Evolutionary conservation across 2,113 vertebrate species (phyloP), one percentile per base, ranked within the genome.

Genomic region (Ceyx melanurus): DNA sequence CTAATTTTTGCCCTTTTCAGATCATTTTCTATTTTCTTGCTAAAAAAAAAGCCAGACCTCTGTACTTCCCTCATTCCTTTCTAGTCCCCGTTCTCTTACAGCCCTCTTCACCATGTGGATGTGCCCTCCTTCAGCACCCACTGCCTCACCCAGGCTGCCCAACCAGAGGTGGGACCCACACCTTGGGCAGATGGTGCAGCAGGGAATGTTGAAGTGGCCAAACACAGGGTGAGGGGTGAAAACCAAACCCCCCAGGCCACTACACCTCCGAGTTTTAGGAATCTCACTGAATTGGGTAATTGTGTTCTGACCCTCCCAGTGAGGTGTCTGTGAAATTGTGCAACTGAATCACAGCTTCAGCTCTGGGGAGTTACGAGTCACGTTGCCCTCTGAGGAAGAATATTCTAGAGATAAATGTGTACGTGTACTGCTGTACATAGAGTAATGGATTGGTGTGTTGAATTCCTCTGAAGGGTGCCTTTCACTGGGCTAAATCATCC

Each of bases 271-370:
- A 57, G 20, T 57, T 80, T 28, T 13, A 42, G 42, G 35, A 56
- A 72, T 58, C 35, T 60, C 0, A 0, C 22, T 56, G 45, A 72
- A 26, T 51, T 76, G 23, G 15, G 26, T 50, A 21, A 35, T 51
- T 2, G 1, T 4, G 2, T 60, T 51, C 58, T n/a, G 40, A 45
- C 43, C 18, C 23, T n/a, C 43, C 46, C n/a, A 57, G 22, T 0
- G 0, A 79, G 6, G 18, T 71, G 31, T 35, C 35, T 4, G 0
- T 65, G 50, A 75, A 82, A 76, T 33, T 13, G 23, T 35, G 19
- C 42, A 61, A 5, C 33, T 43, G 60, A 45, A 62, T 60, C 22
- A 53, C 65, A 48, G 2, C 19, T 78, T 57, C 26, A 76, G 74
- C 35, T 79, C 46, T 46, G 82, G 50, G 54, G 65, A 79, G 29